These are phyloP conservation scores for Amia ocellicauda DNA, from an alignment of 2,113 vertebrate species.

Conservation along the genomic window DNA sequence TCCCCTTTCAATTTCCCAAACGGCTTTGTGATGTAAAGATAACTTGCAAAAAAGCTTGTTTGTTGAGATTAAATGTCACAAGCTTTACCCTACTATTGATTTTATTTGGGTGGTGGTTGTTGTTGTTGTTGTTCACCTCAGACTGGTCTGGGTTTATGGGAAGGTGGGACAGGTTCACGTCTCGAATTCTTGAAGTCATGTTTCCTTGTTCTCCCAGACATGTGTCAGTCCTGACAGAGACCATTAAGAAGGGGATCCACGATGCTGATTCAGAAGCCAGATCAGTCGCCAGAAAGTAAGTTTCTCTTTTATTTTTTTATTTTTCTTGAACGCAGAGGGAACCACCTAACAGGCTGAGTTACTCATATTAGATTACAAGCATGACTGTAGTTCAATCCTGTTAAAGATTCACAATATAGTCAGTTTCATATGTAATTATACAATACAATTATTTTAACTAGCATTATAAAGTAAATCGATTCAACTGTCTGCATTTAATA, in stretches of 20 bases:
- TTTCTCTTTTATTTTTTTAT: slow-evolving; percentile 25
- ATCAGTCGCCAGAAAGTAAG: slow-evolving; percentile 96
- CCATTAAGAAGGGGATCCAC: slow-evolving; percentile 95
- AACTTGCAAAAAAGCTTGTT: slow-evolving; percentile 16
- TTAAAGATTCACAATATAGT: no score
- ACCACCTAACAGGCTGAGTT: no score
- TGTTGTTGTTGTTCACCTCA: slow-evolving; percentile 8
- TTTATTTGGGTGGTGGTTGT: not conserved
- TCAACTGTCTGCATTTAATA: no score
- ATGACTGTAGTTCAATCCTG: no score
- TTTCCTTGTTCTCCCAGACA: slow-evolving; percentile 75
- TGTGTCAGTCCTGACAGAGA: slow-evolving; percentile 91
- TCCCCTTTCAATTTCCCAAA: slow-evolving; percentile 39
- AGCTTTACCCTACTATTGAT: slow-evolving; percentile 4
- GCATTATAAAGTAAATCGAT: no score
- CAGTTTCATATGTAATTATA: no score
- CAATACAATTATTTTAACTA: no score
- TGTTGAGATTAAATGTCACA: slow-evolving; percentile 1
- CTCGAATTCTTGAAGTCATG: slow-evolving; percentile 29
- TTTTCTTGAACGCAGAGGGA: not conserved
- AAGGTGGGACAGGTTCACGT: not conserved
- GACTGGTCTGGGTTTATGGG: slow-evolving; percentile 5
- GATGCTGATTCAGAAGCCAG: slow-evolving; percentile 96
- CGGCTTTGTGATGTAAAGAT: slow-evolving; percentile 23
- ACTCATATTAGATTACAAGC: no score